Conservation (phyloP, 1,140 invertebrate genomes). For the Heliconius hermathena region DNA sequence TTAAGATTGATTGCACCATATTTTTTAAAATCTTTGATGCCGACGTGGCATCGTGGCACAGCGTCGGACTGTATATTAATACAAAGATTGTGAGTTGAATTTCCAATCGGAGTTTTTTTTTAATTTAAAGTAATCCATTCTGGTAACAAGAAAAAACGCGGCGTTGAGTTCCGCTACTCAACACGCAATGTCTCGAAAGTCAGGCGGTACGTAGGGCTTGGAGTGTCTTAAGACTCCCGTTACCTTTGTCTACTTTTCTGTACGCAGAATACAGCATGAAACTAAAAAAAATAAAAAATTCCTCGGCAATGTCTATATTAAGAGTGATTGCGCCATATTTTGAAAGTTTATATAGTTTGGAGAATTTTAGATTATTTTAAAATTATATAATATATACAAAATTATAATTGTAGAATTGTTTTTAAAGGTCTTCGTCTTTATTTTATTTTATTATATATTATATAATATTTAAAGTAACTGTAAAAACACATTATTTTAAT, state of each 20-base stretch:
- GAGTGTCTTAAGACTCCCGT: neutral
- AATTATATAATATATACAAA: too few relatives aligned
- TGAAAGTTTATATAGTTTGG: too few relatives aligned
- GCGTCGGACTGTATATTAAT: neutral
- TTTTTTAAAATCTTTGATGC: neutral
- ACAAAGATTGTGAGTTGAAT: neutral
- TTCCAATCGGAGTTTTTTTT: neutral
- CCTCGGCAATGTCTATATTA: too few relatives aligned
- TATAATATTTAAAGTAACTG: too few relatives aligned
- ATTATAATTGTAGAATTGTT: too few relatives aligned
- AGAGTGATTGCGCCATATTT: too few relatives aligned
- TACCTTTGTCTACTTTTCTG: neutral
- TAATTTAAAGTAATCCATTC: neutral
- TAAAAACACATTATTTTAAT: too few relatives aligned
- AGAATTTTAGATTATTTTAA: too few relatives aligned
- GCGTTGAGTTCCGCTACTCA: neutral
- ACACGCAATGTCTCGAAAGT: neutral
- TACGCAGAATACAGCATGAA: neutral
- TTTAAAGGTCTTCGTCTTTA: too few relatives aligned
- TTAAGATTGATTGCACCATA: neutral
- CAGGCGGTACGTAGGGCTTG: neutral
- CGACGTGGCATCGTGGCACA: neutral
- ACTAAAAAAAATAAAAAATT: neutral
- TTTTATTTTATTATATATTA: too few relatives aligned
- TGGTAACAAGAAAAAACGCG: neutral